A percentile compares a stretch with the other conserved stretches of the same genome.
These are phyloP conservation scores for Pluvianellus socialis DNA, from an alignment of 2,113 vertebrate species.

Conservation along the genomic window DNA sequence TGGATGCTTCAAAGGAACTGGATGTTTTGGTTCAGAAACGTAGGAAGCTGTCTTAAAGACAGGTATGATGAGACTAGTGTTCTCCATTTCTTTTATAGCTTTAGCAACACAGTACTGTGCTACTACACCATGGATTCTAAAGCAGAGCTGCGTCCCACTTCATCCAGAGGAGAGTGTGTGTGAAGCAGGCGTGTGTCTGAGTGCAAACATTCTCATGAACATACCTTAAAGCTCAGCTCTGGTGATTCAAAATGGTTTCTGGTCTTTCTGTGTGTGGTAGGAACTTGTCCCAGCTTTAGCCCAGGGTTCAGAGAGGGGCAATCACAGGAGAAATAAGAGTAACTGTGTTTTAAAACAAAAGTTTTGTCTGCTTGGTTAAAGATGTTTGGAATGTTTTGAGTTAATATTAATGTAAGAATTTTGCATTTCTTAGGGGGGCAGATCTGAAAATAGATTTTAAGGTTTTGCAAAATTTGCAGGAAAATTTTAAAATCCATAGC, in stretches of 20 bases:
- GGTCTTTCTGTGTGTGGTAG: neutral
- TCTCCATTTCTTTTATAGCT: neutral
- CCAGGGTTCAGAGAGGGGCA: neutral
- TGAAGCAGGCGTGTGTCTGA: neutral
- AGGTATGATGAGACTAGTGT: neutral
- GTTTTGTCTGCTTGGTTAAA: neutral
- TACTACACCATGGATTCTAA: neutral
- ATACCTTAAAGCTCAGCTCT: neutral
- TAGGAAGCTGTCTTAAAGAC: neutral
- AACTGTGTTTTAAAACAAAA: neutral
- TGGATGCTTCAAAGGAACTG: neutral
- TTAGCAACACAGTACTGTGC: neutral
- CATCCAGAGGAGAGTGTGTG: neutral
- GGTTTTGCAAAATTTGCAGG: neutral
- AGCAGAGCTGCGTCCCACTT: neutral
- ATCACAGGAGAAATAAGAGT: neutral
- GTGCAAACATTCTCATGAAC: neutral
- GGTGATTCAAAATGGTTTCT: rapidly evolving
- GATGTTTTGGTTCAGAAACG: neutral
- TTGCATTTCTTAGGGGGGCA: neutral
- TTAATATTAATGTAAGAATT: neutral
- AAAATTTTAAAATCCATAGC: neutral
- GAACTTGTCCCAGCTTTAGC: neutral
- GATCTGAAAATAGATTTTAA: neutral
- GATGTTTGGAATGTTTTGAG: neutral